These are phyloP conservation scores for Poecilus cupreus DNA, from an alignment of 2,888 invertebrate species.

Conservation along the genomic window DNA sequence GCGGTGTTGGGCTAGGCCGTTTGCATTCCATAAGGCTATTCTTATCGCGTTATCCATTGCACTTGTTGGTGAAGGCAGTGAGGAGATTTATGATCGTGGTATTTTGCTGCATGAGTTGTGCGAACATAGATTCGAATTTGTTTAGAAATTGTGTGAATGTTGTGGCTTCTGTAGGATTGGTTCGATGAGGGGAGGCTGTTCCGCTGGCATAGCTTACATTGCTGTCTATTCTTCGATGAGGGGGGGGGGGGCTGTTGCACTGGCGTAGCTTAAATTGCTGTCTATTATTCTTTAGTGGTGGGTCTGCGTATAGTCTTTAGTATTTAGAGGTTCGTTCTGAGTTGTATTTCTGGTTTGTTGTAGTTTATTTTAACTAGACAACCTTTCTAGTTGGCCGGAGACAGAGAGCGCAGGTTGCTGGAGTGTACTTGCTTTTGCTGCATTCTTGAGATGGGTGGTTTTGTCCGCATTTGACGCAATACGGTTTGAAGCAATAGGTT, in stretches of 20 bases:
- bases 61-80: conserved; percentile 52
- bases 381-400: conserved; percentile 59
- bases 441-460: conserved; percentile 61
- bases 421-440: conserved; percentile 21
- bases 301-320: neutral
- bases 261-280: no score
- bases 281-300: no score
- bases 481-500: conserved; percentile 53
- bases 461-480: conserved; percentile 62
- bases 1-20: conserved; percentile 57
- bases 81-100: conserved; percentile 58
- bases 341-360: conserved; percentile 26
- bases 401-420: conserved; percentile 41
- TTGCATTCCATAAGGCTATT: conserved; percentile 61
- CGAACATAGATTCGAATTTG: conserved; percentile 41
- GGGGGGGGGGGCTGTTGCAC: no score
- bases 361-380: conserved; percentile 39
- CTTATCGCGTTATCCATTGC: conserved; percentile 41
- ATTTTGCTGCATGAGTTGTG: conserved; percentile 59
- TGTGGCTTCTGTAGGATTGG: neutral
- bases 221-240: neutral
- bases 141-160: conserved; percentile 3
- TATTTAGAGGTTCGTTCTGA: neutral
- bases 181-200: neutral
- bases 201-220: neutral